Evolutionary conservation across 2,113 vertebrate species (phyloP), one percentile per base, ranked within the genome.

Genomic region (Crotalus helleri): DNA sequence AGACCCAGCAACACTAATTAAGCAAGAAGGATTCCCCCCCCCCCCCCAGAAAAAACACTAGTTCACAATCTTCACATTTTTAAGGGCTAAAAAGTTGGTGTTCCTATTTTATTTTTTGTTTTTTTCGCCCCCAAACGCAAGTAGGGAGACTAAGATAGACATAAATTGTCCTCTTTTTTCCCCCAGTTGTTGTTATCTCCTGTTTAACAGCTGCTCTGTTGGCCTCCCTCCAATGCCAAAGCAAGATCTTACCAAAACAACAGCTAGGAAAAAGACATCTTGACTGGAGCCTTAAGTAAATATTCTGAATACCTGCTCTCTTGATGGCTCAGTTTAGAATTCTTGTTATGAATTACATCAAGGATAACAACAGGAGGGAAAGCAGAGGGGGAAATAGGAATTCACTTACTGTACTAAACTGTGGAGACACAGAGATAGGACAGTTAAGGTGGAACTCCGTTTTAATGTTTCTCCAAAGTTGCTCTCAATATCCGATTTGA

Each of bases 251-350:
- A 57, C 11, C 64, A 57, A 57, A 88, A 26, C 51, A 88, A 59
- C 59, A 57, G 54, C 44, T 53, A 89, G 26, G n/a, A 3, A 24
- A 53, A 51, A 10, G 9, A 57, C 58, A 57, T 81, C 61, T 92
- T 49, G 21, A 33, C 87, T 89, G 87, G 44, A 89, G 59, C 92
- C 33, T 85, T 23, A 85, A 89, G 51, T 58, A 89, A 92, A 92
- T 85, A 92, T 29, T 58, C 92, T 24, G 53, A 92, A 89, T 92
- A 85, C 87, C 87, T 92, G 86, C 39, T n/a, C 64, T 89, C 64
- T 89, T 23, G 33, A 81, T 26, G 23, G 29, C 51, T 89, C 86
- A 46, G 51, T 89, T 92, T 81, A 92, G 61, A 89, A 85, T 26
- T 29, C 87, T 57, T 89, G 64, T 21, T 26, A 89, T 69, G n/a